These are phyloP conservation scores for Lethenteron reissneri DNA, from an alignment of 2,113 vertebrate species.

Conservation along the genomic window DNA sequence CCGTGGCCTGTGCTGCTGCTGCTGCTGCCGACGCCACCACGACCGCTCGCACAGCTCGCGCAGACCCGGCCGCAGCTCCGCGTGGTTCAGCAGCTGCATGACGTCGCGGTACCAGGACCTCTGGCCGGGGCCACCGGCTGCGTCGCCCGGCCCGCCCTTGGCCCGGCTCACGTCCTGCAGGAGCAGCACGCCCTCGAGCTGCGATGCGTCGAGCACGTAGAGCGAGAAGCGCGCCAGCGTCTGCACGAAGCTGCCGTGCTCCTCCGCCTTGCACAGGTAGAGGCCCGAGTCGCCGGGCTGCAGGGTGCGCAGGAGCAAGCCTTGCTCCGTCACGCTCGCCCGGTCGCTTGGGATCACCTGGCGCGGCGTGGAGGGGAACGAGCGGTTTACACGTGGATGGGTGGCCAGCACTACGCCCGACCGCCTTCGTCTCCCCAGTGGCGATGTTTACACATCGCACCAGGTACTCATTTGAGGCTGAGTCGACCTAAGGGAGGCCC, in stretches of 20 bases:
- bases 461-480: no score
- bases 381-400: no score
- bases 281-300: conserved; percentile 50
- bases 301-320: conserved; percentile 57
- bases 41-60: conserved; percentile 96
- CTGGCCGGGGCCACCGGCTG: conserved; percentile 25
- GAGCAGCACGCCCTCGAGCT: conserved; percentile 62
- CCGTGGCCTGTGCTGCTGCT: no score
- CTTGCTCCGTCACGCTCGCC: conserved; percentile 61
- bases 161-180: conserved; percentile 35
- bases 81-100: conserved; percentile 82
- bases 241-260: conserved; percentile 80
- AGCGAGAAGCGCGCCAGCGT: conserved; percentile 64
- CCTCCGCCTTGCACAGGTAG: conserved; percentile 74
- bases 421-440: no score
- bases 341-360: conserved; percentile 57
- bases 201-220: conserved; percentile 65
- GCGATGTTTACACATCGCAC: no score
- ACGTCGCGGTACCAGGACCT: conserved; percentile 97
- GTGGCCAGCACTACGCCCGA: no score
- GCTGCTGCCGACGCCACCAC: conserved; percentile 34
- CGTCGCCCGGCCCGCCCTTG: conserved; percentile 22
- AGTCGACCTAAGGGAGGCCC: no score
- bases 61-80: conserved; percentile 60
- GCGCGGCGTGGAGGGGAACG: no score